phyloP scores from a whole-genome alignment of 2,888 invertebrate species.

The Laspeyria flexula region DNA sequence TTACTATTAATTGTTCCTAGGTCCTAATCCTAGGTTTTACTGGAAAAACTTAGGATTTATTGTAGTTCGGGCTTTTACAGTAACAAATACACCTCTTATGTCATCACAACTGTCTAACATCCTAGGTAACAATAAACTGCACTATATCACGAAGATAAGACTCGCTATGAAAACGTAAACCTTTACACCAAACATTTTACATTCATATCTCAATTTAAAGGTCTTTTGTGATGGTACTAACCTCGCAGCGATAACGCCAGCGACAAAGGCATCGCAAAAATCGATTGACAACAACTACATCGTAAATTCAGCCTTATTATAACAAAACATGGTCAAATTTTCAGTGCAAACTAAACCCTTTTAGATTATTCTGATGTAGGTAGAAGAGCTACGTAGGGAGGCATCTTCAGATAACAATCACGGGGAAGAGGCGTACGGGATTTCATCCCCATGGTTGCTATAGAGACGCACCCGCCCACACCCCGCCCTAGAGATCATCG shows the following conservation, averaged over 20 bases:
- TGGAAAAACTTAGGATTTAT: no score
- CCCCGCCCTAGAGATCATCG: slow-evolving; percentile 77
- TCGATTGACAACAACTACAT: slow-evolving; percentile 54
- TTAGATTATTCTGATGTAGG: slow-evolving; percentile 74
- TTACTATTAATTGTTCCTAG: no score
- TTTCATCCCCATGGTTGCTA: slow-evolving; percentile 72
- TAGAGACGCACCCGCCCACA: slow-evolving; percentile 77
- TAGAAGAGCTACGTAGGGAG: slow-evolving; percentile 73
- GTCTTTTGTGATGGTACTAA: slow-evolving; percentile 49
- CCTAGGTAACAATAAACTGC: slow-evolving; percentile 12
- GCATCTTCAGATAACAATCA: slow-evolving; percentile 82
- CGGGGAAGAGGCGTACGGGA: slow-evolving; percentile 78
- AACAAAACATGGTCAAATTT: slow-evolving; percentile 54
- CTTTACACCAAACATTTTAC: slow-evolving; percentile 34
- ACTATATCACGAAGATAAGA: slow-evolving; percentile 30
- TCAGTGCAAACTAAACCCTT: slow-evolving; percentile 71
- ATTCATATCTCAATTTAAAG: slow-evolving; percentile 41
- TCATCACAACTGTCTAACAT: slow-evolving; percentile 2
- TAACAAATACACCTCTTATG: not conserved
- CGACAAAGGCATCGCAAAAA: slow-evolving; percentile 41
- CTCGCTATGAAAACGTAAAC: slow-evolving; percentile 22
- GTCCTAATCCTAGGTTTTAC: no score
- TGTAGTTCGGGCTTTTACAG: no score
- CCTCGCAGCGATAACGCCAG: slow-evolving; percentile 37
- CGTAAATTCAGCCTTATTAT: slow-evolving; percentile 45